Evolutionary conservation across 2,888 invertebrate genomes (phyloP).

Genomic region (Nebria brevicollis): DNA sequence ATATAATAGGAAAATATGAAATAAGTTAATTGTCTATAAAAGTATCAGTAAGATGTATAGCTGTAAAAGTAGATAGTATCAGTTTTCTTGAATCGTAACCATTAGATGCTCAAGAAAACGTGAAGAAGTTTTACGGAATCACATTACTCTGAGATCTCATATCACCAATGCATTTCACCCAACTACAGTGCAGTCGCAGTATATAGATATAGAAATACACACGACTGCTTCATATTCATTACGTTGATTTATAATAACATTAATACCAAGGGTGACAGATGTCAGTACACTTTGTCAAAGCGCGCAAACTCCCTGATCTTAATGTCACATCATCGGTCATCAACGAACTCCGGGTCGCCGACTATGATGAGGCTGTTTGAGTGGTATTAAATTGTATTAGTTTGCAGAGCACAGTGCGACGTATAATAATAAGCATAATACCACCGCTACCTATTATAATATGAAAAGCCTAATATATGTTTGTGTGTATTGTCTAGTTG

Average conservation of each 20-base stretch:
- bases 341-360: conserved; percentile 20
- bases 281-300: conserved; percentile 32
- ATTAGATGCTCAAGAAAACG: not conserved
- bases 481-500: not conserved
- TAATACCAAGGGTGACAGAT: conserved; percentile 36
- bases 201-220: not conserved
- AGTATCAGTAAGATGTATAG: not conserved
- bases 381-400: conserved; percentile 40
- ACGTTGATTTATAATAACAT: conserved; percentile 40
- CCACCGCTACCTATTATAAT: conserved; percentile 4
- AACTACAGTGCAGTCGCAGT: not conserved
- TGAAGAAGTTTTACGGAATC: not conserved
- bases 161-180: not conserved
- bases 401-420: conserved; percentile 18
- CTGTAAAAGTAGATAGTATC: not conserved
- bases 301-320: conserved; percentile 24
- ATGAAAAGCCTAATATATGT: not conserved
- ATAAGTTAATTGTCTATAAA: not conserved
- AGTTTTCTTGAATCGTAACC: conserved; percentile 8
- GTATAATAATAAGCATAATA: conserved; percentile 35
- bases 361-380: conserved; percentile 19
- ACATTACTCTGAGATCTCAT: not conserved
- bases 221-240: conserved; percentile 25
- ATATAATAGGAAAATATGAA: too few relatives aligned
- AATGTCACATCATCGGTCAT: conserved; percentile 42